Evolutionary conservation across 2,888 invertebrate species (phyloP).

Genomic region (Chloroclystis v-ata): DNA sequence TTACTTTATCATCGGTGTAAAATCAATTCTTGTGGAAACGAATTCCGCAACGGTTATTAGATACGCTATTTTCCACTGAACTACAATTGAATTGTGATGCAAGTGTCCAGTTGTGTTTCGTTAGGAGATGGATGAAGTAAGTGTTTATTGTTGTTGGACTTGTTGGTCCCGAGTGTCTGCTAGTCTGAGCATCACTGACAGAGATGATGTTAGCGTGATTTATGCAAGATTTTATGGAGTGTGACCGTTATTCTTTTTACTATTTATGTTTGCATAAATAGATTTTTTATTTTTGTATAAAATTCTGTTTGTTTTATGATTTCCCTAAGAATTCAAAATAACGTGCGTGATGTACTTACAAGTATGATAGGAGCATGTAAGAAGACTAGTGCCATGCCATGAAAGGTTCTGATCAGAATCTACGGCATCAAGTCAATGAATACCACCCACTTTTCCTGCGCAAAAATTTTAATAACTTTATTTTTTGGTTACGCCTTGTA

Average conservation of each 20-base stretch:
- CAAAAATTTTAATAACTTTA: conserved; percentile 53
- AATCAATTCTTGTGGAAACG: conserved; percentile 20
- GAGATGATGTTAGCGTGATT: conserved; percentile 75
- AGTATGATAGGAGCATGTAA: conserved; percentile 76
- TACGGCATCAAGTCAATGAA: conserved; percentile 73
- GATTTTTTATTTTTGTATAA: conserved; percentile 27
- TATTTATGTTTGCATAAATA: conserved; percentile 32
- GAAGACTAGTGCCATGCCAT: conserved; percentile 78
- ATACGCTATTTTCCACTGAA: conserved; percentile 10
- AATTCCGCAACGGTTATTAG: conserved; percentile 19
- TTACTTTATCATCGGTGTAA: conserved; percentile 27
- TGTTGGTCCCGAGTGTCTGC: conserved; percentile 61
- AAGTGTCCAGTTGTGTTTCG: conserved; percentile 18
- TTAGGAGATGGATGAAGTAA: conserved; percentile 27
- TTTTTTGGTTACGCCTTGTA: conserved; percentile 60
- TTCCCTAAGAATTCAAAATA: conserved; percentile 44
- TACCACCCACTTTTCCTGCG: conserved; percentile 77
- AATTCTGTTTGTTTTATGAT: conserved; percentile 38
- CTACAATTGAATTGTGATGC: conserved; percentile 20
- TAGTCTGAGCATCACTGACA: conserved; percentile 77
- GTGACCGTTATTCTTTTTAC: conserved; percentile 38
- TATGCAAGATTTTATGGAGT: conserved; percentile 71
- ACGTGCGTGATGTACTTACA: conserved; percentile 50
- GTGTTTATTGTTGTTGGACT: conserved; percentile 28
- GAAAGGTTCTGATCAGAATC: conserved; percentile 78